A percentile compares a stretch with the other conserved stretches of the same genome.
phyloP scores from a whole-genome alignment of 2,113 vertebrate species.

The Notechis scutatus region DNA sequence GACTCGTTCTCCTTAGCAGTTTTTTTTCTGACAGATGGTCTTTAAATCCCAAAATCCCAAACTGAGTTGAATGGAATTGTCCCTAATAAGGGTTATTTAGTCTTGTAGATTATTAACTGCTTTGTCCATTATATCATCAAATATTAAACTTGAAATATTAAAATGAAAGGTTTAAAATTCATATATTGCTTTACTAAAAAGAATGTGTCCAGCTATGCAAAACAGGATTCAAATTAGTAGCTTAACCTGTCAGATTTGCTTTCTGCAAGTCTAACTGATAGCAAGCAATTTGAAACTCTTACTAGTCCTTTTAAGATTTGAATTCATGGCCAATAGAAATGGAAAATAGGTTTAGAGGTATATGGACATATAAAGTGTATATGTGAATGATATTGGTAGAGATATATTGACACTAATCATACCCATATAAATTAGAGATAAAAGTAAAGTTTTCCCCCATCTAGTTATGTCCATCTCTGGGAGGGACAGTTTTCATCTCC shows the following conservation, averaged over 20 bases:
- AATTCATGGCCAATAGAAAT: conserved; percentile 32
- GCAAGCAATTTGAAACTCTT: conserved; percentile 14
- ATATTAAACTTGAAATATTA: neutral
- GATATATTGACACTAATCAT: neutral
- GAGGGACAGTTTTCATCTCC: neutral
- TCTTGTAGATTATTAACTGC: neutral
- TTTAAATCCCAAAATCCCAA: too few species aligned
- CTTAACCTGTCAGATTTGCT: conserved; percentile 33
- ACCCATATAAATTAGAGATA: neutral
- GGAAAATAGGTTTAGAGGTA: neutral
- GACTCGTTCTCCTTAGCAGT: neutral
- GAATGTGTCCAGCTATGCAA: conserved; percentile 13
- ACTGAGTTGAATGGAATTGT: neutral
- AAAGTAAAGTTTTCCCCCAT: neutral
- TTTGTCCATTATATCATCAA: neutral
- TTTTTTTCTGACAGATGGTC: neutral
- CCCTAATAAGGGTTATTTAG: neutral
- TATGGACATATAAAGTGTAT: neutral
- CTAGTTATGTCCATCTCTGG: neutral
- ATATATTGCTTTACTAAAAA: conserved; percentile 8
- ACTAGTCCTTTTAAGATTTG: neutral
- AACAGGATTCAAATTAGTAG: conserved; percentile 32
- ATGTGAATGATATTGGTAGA: neutral
- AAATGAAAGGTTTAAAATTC: conserved; percentile 10
- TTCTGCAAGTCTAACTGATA: conserved; percentile 29